Evolutionary conservation across 2,888 invertebrate genomes (phyloP).

Genomic region (Operophtera brumata): DNA sequence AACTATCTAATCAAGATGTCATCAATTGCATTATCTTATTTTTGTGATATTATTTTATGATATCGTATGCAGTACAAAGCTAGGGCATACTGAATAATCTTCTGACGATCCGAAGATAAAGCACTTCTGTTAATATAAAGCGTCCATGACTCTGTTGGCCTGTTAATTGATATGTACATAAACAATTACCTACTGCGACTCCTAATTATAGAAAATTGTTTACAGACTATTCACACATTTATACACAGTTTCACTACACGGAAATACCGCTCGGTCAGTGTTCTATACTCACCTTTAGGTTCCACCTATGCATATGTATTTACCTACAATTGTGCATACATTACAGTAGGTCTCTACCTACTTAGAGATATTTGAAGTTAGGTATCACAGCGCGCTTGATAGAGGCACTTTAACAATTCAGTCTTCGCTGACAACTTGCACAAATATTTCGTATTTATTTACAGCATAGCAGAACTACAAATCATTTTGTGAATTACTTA

Average conservation of each 20-base stretch:
- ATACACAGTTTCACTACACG: too few species aligned
- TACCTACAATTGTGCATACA: background rate
- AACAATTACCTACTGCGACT: background rate
- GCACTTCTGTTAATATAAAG: too few species aligned
- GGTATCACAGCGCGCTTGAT: background rate
- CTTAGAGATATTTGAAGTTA: background rate
- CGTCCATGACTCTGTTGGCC: background rate
- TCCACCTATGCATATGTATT: background rate
- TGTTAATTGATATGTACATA: background rate
- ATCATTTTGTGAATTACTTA: background rate
- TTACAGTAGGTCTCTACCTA: background rate
- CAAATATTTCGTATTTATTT: background rate
- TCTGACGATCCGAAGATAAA: too few species aligned
- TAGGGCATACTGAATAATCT: background rate
- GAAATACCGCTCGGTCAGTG: too few species aligned
- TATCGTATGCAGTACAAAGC: too few species aligned
- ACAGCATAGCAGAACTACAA: background rate
- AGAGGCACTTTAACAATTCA: conserved; percentile 1
- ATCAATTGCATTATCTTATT: background rate
- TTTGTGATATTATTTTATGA: too few species aligned
- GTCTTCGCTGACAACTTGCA: background rate
- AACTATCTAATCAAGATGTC: background rate
- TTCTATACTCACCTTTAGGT: background rate
- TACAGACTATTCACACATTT: too few species aligned
- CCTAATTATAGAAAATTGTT: too few species aligned